A percentile compares a stretch with the other conserved stretches of the same genome.
Conservation (phyloP, 1,140 invertebrate species). For the Drosophila nannoptera region DNA sequence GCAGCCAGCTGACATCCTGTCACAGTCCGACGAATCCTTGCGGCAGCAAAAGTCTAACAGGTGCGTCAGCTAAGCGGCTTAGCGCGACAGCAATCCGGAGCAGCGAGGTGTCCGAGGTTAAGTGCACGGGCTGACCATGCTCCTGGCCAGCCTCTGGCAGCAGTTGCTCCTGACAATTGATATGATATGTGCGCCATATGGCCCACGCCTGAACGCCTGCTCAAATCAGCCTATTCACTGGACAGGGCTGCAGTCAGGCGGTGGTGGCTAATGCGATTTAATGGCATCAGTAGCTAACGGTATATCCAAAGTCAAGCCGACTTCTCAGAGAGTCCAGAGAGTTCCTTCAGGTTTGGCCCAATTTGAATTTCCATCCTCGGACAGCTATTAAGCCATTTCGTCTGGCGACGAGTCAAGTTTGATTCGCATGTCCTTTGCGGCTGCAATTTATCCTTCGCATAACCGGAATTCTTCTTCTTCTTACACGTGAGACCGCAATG, state of each 20-base stretch:
- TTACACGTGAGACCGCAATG: conserved; percentile 34
- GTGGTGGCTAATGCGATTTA: not conserved
- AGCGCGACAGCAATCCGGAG: conserved; percentile 34
- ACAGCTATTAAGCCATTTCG: not conserved
- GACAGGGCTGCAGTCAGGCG: not conserved
- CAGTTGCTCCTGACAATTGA: conserved; percentile 45
- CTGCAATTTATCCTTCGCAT: conserved; percentile 16
- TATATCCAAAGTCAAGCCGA: too few relatives aligned
- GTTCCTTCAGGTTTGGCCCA: too few relatives aligned
- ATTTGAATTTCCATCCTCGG: too few relatives aligned
- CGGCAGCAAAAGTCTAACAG: conserved; percentile 66
- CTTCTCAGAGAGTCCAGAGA: too few relatives aligned
- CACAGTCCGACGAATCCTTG: conserved; percentile 1
- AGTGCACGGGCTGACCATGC: conserved; percentile 17
- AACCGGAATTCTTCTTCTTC: conserved; percentile 19
- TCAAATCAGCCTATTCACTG: conserved; percentile 1
- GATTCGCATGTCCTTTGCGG: conserved; percentile 1
- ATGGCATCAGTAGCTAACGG: too few relatives aligned
- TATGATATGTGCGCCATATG: not conserved
- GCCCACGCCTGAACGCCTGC: not conserved
- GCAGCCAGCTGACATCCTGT: conserved; percentile 38
- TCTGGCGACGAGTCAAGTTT: not conserved
- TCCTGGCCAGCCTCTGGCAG: conserved; percentile 1
- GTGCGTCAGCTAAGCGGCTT: conserved; percentile 57
- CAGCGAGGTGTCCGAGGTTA: conserved; percentile 56